These are phyloP conservation scores for Melipona quadrifasciata DNA, from an alignment of 1,140 invertebrate genomes.

Conservation along the genomic window DNA sequence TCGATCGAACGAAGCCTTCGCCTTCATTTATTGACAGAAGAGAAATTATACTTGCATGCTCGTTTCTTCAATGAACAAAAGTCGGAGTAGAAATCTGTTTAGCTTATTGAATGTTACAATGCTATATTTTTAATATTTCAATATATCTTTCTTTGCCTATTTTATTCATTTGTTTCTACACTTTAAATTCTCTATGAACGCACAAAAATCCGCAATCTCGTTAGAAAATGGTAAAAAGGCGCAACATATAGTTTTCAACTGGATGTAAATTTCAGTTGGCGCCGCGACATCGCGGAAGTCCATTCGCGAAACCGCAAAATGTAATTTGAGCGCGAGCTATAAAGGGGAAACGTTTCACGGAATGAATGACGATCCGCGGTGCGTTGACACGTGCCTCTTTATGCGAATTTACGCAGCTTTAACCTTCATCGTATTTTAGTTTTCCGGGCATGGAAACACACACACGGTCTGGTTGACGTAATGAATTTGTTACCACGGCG, in stretches of 20 bases:
- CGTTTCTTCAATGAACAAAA: too few relatives aligned
- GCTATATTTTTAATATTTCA: too few relatives aligned
- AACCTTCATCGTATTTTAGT: constrained; percentile 33
- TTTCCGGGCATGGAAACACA: background rate
- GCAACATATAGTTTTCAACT: background rate
- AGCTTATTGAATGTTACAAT: too few relatives aligned
- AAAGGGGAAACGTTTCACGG: background rate
- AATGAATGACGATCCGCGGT: background rate
- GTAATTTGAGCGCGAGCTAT: constrained; percentile 11
- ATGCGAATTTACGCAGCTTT: constrained; percentile 18
- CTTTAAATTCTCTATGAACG: background rate
- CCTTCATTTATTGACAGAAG: background rate
- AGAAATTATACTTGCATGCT: too few relatives aligned
- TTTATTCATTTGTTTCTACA: too few relatives aligned
- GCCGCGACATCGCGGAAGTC: background rate
- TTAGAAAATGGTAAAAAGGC: background rate
- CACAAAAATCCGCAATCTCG: background rate
- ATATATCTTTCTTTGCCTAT: too few relatives aligned
- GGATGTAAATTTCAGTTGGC: background rate
- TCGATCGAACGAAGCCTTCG: background rate
- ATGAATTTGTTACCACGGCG: constrained; percentile 25
- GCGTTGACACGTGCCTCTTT: constrained; percentile 13
- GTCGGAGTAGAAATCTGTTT: too few relatives aligned
- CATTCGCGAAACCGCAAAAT: constrained; percentile 5
- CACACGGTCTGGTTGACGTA: background rate